phyloP scores from a whole-genome alignment of 2,888 invertebrate species.

The Diplolepis rosae region DNA sequence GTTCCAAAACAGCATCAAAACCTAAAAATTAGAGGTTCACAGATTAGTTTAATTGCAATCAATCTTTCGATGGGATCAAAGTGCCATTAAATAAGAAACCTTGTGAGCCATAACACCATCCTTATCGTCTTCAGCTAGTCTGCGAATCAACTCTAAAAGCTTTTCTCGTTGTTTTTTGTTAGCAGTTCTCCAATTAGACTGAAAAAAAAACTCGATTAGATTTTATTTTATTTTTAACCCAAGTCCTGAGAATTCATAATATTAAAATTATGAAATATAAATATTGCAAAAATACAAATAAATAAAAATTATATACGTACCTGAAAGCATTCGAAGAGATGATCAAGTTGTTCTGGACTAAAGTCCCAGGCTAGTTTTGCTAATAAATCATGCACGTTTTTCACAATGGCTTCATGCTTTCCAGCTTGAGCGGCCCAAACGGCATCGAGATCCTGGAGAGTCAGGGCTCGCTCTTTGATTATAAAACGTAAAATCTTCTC shows the following conservation, averaged over 20 bases:
- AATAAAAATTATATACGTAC: conserved; percentile 72
- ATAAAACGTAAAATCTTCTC: conserved; percentile 98
- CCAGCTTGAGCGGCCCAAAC: conserved; percentile 98
- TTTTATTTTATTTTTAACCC: neutral
- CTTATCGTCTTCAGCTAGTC: conserved; percentile 98
- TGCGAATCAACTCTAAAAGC: conserved; percentile 92
- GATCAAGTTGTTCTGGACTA: conserved; percentile 96
- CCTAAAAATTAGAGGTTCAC: conserved; percentile 72
- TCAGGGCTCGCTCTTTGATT: conserved; percentile 93
- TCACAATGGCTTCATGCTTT: conserved; percentile 98
- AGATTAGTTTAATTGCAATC: conserved; percentile 27
- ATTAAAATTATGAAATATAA: neutral
- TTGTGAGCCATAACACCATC: conserved; percentile 99
- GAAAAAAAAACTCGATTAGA: conserved; percentile 53
- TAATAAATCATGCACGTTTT: conserved; percentile 96
- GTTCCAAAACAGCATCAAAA: conserved; percentile 96
- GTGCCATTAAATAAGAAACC: conserved; percentile 75
- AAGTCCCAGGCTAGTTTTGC: conserved; percentile 99
- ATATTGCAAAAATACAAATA: neutral
- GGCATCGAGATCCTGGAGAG: conserved; percentile 92
- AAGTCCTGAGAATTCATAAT: neutral
- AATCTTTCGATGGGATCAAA: conserved; percentile 5
- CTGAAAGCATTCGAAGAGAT: conserved; percentile 97
- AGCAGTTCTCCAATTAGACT: conserved; percentile 95
- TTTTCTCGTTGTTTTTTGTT: conserved; percentile 97